phyloP scores from a whole-genome alignment of 2,797 vertebrate species.

The Arctocebus calabarensis region DNA sequence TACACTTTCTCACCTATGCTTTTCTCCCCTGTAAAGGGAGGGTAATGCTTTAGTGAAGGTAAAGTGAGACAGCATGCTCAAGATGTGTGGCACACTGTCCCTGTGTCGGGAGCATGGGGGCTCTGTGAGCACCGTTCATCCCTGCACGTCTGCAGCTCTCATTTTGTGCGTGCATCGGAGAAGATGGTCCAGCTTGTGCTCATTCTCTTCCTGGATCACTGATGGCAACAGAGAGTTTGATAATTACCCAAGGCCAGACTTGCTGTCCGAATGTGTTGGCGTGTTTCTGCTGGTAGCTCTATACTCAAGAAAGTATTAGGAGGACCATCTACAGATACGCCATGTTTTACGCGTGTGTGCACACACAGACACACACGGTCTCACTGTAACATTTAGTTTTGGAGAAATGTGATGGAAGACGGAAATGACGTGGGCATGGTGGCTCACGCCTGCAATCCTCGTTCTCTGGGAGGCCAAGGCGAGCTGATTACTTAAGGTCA shows the following conservation, averaged over 20 bases:
- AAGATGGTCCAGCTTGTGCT: background rate
- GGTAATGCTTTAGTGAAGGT: background rate
- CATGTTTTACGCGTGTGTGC: background rate
- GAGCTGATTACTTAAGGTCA: no score
- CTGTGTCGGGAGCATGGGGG: background rate
- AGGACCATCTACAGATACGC: rapidly evolving
- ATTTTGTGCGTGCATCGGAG: no score
- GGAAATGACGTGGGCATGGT: no score
- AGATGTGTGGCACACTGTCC: no score
- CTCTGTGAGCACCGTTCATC: background rate
- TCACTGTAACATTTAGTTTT: background rate
- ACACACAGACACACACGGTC: background rate
- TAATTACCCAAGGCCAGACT: background rate
- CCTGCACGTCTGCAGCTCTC: rapidly evolving
- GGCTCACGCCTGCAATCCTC: no score
- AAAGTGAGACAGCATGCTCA: rapidly evolving
- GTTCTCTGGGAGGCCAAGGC: no score
- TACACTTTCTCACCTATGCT: background rate
- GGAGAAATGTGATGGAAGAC: background rate
- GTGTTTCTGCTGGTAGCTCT: background rate
- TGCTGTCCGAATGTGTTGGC: background rate
- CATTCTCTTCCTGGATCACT: background rate
- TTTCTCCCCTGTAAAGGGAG: background rate
- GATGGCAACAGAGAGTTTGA: background rate
- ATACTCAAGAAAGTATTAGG: background rate